Evolutionary conservation across 1,140 invertebrate genomes (phyloP).

Genomic region (Aphis craccivora): DNA sequence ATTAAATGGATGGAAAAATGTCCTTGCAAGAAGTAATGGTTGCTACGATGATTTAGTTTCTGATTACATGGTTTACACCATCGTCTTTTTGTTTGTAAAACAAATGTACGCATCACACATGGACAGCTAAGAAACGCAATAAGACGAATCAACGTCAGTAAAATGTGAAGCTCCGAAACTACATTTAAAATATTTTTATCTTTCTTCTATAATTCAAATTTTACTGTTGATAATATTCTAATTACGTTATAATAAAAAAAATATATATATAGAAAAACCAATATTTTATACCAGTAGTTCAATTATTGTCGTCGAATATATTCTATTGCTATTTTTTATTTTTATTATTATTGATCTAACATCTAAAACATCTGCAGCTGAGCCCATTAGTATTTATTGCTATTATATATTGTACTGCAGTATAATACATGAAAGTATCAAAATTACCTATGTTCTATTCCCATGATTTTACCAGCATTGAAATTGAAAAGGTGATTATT

Average conservation of each 20-base stretch:
- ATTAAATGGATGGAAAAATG: constrained; percentile 30
- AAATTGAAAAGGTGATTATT: too few relatives aligned
- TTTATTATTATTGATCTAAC: background rate
- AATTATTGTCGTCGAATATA: background rate
- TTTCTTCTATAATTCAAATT: background rate
- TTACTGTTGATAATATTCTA: background rate
- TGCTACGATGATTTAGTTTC: constrained; percentile 29
- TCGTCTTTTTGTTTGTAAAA: constrained; percentile 6
- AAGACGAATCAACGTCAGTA: background rate
- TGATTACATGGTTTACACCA: constrained; percentile 13
- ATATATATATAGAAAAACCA: background rate
- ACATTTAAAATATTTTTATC: background rate
- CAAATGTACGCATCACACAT: background rate
- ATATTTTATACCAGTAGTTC: background rate
- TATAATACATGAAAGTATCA: background rate
- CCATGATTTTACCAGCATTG: too few relatives aligned
- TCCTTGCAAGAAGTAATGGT: constrained; percentile 18
- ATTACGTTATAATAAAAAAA: background rate
- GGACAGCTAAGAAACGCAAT: background rate
- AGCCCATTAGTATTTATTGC: background rate
- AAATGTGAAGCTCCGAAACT: background rate
- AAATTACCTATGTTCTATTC: background rate
- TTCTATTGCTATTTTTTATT: background rate
- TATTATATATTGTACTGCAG: background rate
- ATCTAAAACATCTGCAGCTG: background rate